phyloP scores from a whole-genome alignment of 2,797 vertebrate genomes.

The Emydoidea blandingii region DNA sequence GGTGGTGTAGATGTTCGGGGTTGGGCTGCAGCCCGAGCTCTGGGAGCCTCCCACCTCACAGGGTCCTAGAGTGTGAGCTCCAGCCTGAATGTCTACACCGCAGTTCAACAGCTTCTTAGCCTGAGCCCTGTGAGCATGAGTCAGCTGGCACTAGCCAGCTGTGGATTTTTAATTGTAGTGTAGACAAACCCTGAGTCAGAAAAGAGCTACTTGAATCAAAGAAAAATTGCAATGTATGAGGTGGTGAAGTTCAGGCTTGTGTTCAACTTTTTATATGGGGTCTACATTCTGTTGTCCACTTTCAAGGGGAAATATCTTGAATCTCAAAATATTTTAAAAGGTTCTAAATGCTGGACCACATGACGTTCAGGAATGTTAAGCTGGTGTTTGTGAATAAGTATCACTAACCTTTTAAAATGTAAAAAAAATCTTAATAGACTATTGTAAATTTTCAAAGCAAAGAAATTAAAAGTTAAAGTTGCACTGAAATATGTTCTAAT shows the following conservation, averaged over 20 bases:
- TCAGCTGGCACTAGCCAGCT: background rate
- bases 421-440: background rate
- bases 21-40: background rate
- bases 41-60: background rate
- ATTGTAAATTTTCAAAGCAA: constrained; percentile 40
- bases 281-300: background rate
- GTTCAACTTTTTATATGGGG: constrained; percentile 9
- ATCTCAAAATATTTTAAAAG: background rate
- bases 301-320: background rate
- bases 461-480: constrained; percentile 31
- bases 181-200: background rate
- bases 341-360: background rate
- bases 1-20: background rate
- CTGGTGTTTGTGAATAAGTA: constrained; percentile 14
- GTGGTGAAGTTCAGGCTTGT: background rate
- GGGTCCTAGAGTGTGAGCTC: background rate
- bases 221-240: background rate
- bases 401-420: constrained; percentile 27
- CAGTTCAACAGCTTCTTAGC: background rate
- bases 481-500: background rate
- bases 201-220: background rate
- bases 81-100: background rate
- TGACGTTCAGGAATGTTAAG: constrained; percentile 11
- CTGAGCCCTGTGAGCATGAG: background rate
- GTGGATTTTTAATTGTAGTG: background rate